Conservation (phyloP, 1,140 invertebrate species). For the Rhyacophila brunnea region DNA sequence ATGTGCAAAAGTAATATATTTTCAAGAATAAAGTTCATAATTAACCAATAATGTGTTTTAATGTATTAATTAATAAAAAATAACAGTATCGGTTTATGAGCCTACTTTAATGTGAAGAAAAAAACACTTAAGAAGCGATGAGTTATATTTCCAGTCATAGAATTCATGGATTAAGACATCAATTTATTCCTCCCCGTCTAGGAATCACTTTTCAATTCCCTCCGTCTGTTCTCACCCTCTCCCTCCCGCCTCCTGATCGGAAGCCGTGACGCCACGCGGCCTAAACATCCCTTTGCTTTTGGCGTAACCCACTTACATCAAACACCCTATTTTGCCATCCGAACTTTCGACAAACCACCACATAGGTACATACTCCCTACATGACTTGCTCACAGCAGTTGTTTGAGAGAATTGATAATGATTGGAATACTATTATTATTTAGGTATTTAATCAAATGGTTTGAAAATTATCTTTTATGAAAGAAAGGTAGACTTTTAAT, state of each 20-base stretch:
- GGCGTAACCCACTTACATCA: background rate
- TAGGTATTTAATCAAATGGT: too few species aligned
- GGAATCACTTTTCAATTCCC: constrained; percentile 25
- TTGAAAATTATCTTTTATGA: too few species aligned
- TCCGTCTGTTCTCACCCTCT: constrained; percentile 11
- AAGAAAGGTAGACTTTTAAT: too few species aligned
- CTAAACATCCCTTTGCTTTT: constrained; percentile 35
- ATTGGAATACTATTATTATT: too few species aligned
- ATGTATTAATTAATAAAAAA: too few species aligned
- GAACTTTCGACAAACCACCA: background rate
- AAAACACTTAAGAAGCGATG: constrained; percentile 19
- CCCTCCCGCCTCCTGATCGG: too few species aligned
- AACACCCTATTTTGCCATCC: constrained; percentile 6
- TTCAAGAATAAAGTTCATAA: too few species aligned
- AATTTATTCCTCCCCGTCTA: constrained; percentile 25
- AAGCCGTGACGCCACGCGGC: constrained; percentile 33
- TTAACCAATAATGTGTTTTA: too few species aligned
- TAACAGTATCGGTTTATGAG: too few species aligned
- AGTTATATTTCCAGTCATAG: background rate
- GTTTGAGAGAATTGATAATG: too few species aligned
- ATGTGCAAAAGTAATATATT: too few species aligned
- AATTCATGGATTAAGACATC: constrained; percentile 25
- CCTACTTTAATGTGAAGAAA: too few species aligned
- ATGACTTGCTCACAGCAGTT: background rate
- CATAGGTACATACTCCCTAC: background rate